Evolutionary conservation across 2,113 vertebrate species (phyloP).

Genomic region (Muscicapa adusta): DNA sequence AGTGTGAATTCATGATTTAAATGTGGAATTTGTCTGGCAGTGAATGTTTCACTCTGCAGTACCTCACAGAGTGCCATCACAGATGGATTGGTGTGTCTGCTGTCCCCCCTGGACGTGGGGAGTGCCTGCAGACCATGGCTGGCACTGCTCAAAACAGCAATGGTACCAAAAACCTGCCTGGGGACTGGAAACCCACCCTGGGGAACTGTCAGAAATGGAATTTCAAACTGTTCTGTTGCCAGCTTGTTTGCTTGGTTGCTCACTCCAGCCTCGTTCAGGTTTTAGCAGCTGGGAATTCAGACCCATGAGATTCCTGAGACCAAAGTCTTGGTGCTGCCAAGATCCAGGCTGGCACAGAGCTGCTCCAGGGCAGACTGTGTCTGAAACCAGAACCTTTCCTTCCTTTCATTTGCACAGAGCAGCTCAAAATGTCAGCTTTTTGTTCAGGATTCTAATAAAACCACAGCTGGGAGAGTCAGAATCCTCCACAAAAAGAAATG

Average conservation of each 20-base stretch:
- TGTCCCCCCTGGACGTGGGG: accelerated
- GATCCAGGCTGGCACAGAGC: background rate
- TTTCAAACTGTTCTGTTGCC: background rate
- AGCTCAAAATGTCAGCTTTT: background rate
- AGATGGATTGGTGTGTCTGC: accelerated
- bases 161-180: accelerated
- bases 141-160: background rate
- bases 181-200: accelerated
- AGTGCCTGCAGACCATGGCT: background rate
- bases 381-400: background rate
- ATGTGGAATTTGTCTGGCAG: background rate
- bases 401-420: background rate
- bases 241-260: background rate
- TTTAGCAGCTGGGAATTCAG: background rate
- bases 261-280: background rate
- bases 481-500: background rate
- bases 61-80: background rate
- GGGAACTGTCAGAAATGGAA: background rate
- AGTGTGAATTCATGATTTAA: background rate
- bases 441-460: background rate
- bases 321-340: background rate
- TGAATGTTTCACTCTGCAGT: background rate
- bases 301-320: background rate
- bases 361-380: background rate
- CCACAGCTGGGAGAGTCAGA: background rate